phyloP scores from a whole-genome alignment of 1,140 invertebrate genomes.

The Cotesia vestalis region DNA sequence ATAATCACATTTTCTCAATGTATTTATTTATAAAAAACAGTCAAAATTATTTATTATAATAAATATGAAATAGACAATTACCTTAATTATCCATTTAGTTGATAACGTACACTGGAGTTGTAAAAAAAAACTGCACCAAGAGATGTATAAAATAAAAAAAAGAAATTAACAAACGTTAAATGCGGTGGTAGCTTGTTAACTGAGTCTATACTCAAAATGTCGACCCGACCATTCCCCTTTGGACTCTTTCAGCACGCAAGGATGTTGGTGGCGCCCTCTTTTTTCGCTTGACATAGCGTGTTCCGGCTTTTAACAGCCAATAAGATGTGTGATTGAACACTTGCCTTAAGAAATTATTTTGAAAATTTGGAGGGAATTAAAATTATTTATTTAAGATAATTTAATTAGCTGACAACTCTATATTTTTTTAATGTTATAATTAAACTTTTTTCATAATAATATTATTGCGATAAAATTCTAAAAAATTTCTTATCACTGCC shows the following conservation, averaged over 20 bases:
- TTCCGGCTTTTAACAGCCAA: background rate
- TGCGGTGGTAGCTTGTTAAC: background rate
- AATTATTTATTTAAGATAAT: background rate
- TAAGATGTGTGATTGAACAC: background rate
- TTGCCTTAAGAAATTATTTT: background rate
- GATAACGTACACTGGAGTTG: too few species aligned
- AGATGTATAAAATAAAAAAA: too few species aligned
- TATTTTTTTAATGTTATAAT: background rate
- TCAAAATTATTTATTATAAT: background rate
- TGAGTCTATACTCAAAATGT: constrained; percentile 7
- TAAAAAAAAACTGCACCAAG: too few species aligned
- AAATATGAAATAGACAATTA: too few species aligned
- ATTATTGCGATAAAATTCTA: too few species aligned
- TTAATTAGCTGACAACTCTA: background rate
- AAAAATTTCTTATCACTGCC: too few species aligned
- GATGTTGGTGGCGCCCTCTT: background rate
- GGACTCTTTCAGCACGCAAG: background rate
- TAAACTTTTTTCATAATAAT: background rate
- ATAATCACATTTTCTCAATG: background rate
- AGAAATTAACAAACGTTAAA: too few species aligned
- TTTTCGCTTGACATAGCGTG: background rate
- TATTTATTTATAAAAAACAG: background rate
- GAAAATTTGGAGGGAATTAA: background rate
- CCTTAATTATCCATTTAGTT: too few species aligned
- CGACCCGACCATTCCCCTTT: constrained; percentile 3